phyloP scores from a whole-genome alignment of 2,113 vertebrate species.

The Callorhinus ursinus region DNA sequence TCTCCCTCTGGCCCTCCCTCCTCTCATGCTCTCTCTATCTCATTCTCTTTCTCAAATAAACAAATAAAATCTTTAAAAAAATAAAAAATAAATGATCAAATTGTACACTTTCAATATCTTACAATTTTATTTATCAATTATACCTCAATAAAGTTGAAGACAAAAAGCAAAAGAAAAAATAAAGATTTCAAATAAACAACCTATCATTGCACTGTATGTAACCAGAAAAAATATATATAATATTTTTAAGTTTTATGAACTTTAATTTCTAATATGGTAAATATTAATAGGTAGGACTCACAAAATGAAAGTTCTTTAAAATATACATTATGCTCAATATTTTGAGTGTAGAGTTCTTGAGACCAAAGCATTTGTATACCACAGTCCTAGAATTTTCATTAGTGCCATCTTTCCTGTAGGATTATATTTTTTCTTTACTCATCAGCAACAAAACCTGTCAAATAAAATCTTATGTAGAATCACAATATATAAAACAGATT shows the following conservation, averaged over 20 bases:
- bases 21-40: no score
- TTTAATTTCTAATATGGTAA: neutral
- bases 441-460: neutral
- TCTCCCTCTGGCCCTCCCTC: no score
- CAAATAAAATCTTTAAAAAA: no score
- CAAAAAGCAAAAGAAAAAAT: neutral
- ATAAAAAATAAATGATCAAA: no score
- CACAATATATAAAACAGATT: neutral
- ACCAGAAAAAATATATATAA: neutral
- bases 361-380: neutral
- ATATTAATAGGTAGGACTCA: neutral
- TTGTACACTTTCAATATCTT: no score
- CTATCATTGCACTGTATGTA: neutral
- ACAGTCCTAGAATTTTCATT: neutral
- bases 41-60: no score
- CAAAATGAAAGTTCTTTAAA: neutral
- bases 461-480: neutral
- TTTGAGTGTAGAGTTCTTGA: neutral
- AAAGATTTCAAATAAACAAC: neutral
- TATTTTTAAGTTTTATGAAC: neutral
- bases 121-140: no score
- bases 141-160: neutral
- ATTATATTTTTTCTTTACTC: neutral
- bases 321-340: neutral
- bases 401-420: neutral